Conservation (phyloP, 2,888 invertebrate genomes). For the Ypsolopha scabrella region DNA sequence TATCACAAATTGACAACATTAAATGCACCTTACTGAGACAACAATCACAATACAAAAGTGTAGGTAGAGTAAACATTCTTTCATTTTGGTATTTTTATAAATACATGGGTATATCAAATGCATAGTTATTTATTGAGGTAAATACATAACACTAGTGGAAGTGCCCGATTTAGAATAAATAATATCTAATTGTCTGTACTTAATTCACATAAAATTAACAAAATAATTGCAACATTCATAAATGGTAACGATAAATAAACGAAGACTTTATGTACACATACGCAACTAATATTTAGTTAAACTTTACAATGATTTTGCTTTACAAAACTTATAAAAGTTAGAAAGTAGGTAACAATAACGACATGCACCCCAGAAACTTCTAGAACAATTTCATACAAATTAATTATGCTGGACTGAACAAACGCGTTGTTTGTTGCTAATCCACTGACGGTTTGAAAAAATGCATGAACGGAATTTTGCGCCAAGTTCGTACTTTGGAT, state of each 20-base stretch:
- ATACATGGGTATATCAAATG: conserved; percentile 27
- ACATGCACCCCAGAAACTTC: too few species aligned
- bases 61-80: conserved; percentile 28
- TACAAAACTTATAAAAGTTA: too few species aligned
- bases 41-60: conserved; percentile 59
- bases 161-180: conserved; percentile 9
- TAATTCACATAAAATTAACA: conserved; percentile 7
- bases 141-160: conserved; percentile 13
- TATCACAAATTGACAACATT: conserved; percentile 66
- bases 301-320: too few species aligned
- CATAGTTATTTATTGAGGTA: conserved; percentile 25
- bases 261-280: not conserved
- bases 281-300: not conserved
- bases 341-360: too few species aligned
- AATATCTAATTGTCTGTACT: conserved; percentile 6
- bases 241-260: conserved; percentile 3
- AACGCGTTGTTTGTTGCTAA: too few species aligned
- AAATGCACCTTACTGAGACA: conserved; percentile 64
- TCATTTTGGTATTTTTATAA: conserved; percentile 22
- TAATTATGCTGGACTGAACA: too few species aligned
- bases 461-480: too few species aligned
- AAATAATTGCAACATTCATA: conserved; percentile 3
- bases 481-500: too few species aligned
- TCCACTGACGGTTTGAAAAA: too few species aligned
- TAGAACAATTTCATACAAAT: too few species aligned